Evolutionary conservation across 92 coral and sea anemone genomes (phyloP), one percentile per base, ranked within the genome.

Genomic region (Diadumene lineata): DNA sequence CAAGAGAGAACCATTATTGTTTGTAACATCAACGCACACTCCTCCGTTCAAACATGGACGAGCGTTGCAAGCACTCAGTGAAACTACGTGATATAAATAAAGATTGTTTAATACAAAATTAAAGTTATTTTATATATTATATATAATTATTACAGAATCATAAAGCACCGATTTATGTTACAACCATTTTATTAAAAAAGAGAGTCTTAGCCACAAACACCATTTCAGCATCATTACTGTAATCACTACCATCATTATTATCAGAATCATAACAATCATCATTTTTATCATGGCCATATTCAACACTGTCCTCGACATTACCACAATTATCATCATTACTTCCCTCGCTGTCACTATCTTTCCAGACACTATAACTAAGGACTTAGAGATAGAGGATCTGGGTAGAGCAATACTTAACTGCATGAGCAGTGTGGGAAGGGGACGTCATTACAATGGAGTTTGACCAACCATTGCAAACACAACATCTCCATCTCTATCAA

Each of bases 21-120:
- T 91, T 26, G 93, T 87, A 10, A 83, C 71, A 68, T 94, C 98
- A 33, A 94, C 83, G 44, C 98, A 94, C 0, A 87, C 75, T 0
- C 93, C 98, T 7, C 94, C 92, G 63, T 91, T 88, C 29, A 66
- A 85, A 56, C 98, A 94, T 1, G 92, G 98, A 65, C 61, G 73
- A 43, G 97, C 87, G 17, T 34, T 38, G 43, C 98, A 93, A 16
- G 96, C 90, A 58, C 83, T 87, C 53, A 80, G 81, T 13, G 88
- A 76, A 56, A 82, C 98, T 90, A 57, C n/a, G n/a, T n/a, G n/a
- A n/a, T n/a, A n/a, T n/a, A n/a, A n/a, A n/a, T n/a, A n/a, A n/a
- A n/a, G n/a, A n/a, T n/a, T n/a, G n/a, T n/a, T n/a, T n/a, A n/a
- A n/a, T n/a, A n/a, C n/a, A n/a, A n/a, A n/a, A n/a, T n/a, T n/a